Conservation (phyloP, 1,140 invertebrate genomes). For the Ceratina australensis region DNA sequence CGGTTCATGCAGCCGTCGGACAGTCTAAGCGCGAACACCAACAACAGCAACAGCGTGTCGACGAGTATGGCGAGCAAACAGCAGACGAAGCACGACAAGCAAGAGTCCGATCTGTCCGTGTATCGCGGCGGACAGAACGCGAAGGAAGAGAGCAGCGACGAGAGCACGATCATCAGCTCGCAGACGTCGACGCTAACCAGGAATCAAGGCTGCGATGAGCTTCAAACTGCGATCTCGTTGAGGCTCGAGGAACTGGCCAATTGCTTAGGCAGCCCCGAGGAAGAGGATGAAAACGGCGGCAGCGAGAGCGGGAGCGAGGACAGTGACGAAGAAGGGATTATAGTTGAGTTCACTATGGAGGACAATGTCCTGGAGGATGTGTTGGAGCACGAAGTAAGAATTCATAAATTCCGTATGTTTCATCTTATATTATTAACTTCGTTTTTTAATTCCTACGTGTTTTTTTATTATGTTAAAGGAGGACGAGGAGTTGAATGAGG, state of each 20-base stretch:
- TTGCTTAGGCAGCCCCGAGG: slow-evolving; percentile 78
- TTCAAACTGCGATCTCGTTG: slow-evolving; percentile 81
- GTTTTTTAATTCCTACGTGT: not conserved
- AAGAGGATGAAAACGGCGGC: slow-evolving; percentile 82
- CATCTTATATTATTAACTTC: slow-evolving; percentile 27
- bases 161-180: slow-evolving; percentile 97
- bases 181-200: slow-evolving; percentile 97
- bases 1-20: slow-evolving; percentile 87
- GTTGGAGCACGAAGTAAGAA: slow-evolving; percentile 77
- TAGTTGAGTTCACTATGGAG: slow-evolving; percentile 78
- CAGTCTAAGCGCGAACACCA: slow-evolving; percentile 51
- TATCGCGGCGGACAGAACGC: slow-evolving; percentile 75
- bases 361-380: slow-evolving; percentile 80
- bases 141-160: slow-evolving; percentile 96
- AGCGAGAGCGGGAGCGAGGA: slow-evolving; percentile 81
- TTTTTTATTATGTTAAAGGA: slow-evolving; percentile 66
- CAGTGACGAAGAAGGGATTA: slow-evolving; percentile 80
- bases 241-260: slow-evolving; percentile 82
- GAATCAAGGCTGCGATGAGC: slow-evolving; percentile 87
- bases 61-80: slow-evolving; percentile 53
- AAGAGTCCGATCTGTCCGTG: slow-evolving; percentile 79
- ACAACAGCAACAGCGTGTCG: slow-evolving; percentile 46
- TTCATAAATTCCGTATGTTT: not conserved
- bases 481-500: slow-evolving; percentile 75
- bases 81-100: slow-evolving; percentile 76